phyloP scores from a whole-genome alignment of 2,888 invertebrate species.

The Aleiodes testaceus region DNA sequence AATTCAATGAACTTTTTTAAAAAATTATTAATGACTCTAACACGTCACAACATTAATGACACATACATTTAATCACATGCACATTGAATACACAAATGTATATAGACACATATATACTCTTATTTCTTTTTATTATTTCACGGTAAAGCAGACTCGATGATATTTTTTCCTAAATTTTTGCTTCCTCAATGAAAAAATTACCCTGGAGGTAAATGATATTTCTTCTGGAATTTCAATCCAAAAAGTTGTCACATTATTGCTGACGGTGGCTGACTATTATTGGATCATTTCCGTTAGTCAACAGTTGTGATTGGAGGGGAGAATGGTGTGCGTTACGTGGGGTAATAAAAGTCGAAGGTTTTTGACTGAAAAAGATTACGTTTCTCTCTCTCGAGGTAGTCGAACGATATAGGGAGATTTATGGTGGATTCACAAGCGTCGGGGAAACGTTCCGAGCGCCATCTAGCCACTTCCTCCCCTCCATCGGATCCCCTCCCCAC shows the following conservation, averaged over 20 bases:
- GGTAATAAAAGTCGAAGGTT: not conserved
- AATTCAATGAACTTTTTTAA: not conserved
- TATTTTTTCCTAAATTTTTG: not conserved
- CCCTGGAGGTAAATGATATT: not conserved
- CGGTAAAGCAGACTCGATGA: not conserved
- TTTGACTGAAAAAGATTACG: not conserved
- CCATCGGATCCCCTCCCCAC: not conserved
- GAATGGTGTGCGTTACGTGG: not conserved
- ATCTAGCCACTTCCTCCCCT: not conserved
- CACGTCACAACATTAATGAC: constrained; percentile 35
- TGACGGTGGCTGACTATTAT: constrained; percentile 20
- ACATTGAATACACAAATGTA: not conserved
- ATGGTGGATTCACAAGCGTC: not conserved
- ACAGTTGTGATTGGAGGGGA: constrained; percentile 7
- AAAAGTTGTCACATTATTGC: constrained; percentile 17
- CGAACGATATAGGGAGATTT: not conserved
- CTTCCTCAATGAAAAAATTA: not conserved
- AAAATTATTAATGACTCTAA: constrained; percentile 8
- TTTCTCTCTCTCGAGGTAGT: not conserved
- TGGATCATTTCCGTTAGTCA: constrained; percentile 22
- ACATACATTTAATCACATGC: constrained; percentile 16
- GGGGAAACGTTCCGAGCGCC: not conserved
- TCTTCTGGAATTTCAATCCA: not conserved
- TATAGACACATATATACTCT: not conserved
- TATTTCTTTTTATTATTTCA: not conserved